A percentile compares a stretch with the other conserved stretches of the same genome.
phyloP scores from a whole-genome alignment of 2,113 vertebrate species.

The Brienomyrus brachyistius region DNA sequence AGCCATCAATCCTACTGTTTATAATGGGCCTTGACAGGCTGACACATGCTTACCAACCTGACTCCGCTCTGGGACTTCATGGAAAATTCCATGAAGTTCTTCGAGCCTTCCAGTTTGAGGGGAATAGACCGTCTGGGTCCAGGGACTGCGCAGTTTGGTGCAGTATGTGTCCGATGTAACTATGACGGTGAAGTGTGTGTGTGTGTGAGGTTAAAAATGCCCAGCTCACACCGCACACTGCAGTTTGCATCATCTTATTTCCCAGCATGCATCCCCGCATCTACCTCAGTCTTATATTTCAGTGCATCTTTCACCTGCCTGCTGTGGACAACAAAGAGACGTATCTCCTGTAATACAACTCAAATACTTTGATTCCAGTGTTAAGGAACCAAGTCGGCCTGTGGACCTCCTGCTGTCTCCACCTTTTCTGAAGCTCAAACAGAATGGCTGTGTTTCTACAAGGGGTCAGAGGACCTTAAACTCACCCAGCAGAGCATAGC shows the following conservation, averaged over 20 bases:
- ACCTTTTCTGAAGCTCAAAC: neutral
- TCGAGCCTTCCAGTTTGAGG: neutral
- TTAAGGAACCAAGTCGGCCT: neutral
- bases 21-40: slow-evolving; percentile 10
- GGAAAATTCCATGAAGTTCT: neutral
- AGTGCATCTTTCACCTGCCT: neutral
- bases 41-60: slow-evolving; percentile 12
- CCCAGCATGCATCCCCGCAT: too few relatives aligned
- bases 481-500: neutral
- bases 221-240: neutral
- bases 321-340: neutral
- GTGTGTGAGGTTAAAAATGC: neutral
- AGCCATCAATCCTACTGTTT: neutral
- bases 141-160: neutral
- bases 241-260: neutral
- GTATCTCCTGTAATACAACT: neutral
- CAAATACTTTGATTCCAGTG: slow-evolving; percentile 2
- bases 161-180: neutral
- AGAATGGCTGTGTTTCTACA: neutral
- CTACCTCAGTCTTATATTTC: neutral
- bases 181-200: neutral
- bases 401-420: neutral
- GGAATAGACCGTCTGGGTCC: neutral
- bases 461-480: neutral
- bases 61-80: neutral